Base-by-base conservation (phyloP, 2,113 vertebrate genomes). In the Ctenodactylus gundi region DNA sequence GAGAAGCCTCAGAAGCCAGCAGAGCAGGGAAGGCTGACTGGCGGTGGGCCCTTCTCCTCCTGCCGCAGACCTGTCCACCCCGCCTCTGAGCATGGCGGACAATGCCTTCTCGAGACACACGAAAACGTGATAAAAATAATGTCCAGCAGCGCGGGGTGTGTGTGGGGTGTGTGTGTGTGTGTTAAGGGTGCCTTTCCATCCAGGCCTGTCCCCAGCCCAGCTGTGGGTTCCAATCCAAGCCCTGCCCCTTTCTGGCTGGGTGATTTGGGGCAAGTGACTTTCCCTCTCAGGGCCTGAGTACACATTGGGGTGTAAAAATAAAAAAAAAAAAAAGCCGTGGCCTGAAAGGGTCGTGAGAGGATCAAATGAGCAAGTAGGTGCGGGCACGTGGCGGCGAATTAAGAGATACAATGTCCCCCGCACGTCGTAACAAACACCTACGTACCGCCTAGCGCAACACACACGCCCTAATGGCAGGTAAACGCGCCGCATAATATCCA, bases 381-480 rank as follows among this genome's bases (percentile, higher is more conserved):
- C 20, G 4, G n/a, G 64, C 85, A 31, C 84, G 3, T 5, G 90
- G 92, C 6, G 17, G 72, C 9, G 91, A 76, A 34, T 13, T 2
- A 89, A 87, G 81, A 92, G 95, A 87, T 41, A 89, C 87, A 58
- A 0, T 90, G 41, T 94, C 20, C 25, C n/a, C 90, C 23, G 60
- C 95, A 95, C 93, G 21, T 96, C 80, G 93, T 97, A 96, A 96
- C 89, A 94, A 96, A 96, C 95, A 94, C 92, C 58, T 81, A 81
- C 91, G 93, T 93, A 77, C 95, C 89, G 85, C 76, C 93, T 67
- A 62, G 77, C 84, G 76, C 86, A 84, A 67, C 92, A 87, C 67
- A 90, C 87, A 90, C 96, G 85, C 88, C 75, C 94, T 93, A 81
- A 94, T 89, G 94, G 95, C 91, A 92, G 87, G 95, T 81, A 85